Evolutionary conservation across 2,797 vertebrate species (phyloP).

Genomic region (Clamator glandarius): DNA sequence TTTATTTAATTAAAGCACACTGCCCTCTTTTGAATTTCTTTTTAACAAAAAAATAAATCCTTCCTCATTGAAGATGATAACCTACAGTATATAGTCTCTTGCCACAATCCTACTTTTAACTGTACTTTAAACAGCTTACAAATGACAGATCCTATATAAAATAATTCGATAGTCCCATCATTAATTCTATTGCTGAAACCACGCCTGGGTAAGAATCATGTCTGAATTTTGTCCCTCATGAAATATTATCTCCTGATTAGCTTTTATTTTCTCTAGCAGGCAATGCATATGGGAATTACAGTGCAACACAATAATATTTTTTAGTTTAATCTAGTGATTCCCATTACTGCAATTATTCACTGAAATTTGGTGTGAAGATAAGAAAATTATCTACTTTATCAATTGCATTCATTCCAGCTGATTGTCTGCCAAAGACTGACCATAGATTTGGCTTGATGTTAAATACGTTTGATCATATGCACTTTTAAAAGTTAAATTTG

Average conservation of each 20-base stretch:
- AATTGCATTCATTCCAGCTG: background rate
- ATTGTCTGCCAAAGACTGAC: background rate
- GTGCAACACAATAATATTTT: background rate
- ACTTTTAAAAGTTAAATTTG: background rate
- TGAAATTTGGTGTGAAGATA: background rate
- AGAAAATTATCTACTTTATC: background rate
- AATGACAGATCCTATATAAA: conserved; percentile 27
- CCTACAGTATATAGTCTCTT: background rate
- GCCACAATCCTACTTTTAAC: background rate
- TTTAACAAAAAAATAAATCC: conserved; percentile 51
- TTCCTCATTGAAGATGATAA: conserved; percentile 33
- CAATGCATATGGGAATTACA: background rate
- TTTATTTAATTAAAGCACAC: conserved; percentile 57
- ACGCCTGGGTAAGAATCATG: background rate
- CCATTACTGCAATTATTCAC: background rate
- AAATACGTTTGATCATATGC: rapidly evolving
- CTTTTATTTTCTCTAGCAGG: background rate
- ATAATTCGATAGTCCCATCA: background rate
- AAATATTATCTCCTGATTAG: background rate
- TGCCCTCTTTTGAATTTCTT: conserved; percentile 57
- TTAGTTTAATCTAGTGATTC: background rate
- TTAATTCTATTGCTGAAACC: background rate
- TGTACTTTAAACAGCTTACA: conserved; percentile 28
- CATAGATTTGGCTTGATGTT: background rate
- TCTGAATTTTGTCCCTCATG: background rate